A percentile compares a stretch with the other conserved stretches of the same genome.
phyloP scores from a whole-genome alignment of 2,888 invertebrate genomes.

The Rhagium mordax region DNA sequence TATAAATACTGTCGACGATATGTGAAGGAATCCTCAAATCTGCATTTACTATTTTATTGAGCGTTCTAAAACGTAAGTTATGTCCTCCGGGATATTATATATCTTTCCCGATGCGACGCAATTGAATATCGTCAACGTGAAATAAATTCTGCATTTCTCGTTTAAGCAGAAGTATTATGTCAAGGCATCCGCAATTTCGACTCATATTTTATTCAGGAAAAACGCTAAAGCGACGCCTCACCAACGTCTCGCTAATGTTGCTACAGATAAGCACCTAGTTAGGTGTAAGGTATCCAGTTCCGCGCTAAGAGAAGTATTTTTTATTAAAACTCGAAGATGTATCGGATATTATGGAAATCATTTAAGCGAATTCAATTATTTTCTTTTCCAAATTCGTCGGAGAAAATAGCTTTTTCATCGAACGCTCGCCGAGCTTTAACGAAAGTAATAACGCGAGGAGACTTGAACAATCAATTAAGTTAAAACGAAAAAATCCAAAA shows the following conservation, averaged over 20 bases:
- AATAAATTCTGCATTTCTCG: slow-evolving; percentile 29
- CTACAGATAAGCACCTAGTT: slow-evolving; percentile 4
- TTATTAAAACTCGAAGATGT: neutral
- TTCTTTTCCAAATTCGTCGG: neutral
- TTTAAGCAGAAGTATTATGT: slow-evolving; percentile 14
- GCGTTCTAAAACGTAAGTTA: neutral
- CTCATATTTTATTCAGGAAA: slow-evolving; percentile 26
- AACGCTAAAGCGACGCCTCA: neutral
- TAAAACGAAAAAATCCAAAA: no score
- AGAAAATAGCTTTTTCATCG: neutral
- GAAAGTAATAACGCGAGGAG: no score
- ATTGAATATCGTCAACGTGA: slow-evolving; percentile 13
- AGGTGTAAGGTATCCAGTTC: neutral
- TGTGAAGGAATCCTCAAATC: neutral
- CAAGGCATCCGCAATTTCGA: slow-evolving; percentile 17
- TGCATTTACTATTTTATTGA: slow-evolving; percentile 2
- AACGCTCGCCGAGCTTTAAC: neutral
- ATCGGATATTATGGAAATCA: slow-evolving; percentile 3
- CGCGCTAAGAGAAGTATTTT: neutral
- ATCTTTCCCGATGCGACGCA: slow-evolving; percentile 16
- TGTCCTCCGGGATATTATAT: neutral
- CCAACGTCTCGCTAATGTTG: neutral
- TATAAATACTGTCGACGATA: neutral
- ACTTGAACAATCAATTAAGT: no score
- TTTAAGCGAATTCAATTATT: neutral